Conservation (phyloP, 2,797 vertebrate species). For the Tiaroga cobitis region DNA sequence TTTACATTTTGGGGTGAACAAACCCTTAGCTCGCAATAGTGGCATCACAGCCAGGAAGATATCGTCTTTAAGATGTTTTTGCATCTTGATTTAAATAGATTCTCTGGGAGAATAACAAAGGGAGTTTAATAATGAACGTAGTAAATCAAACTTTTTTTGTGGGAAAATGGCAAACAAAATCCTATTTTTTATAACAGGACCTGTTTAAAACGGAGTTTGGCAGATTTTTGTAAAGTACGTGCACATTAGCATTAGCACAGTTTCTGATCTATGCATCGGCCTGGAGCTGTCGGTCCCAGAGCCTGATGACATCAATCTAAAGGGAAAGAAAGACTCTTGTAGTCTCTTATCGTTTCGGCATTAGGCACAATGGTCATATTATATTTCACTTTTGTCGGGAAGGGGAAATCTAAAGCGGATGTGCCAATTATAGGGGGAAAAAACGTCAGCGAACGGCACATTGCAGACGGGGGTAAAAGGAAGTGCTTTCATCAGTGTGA, state of each 20-base stretch:
- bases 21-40: neutral
- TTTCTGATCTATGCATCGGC: neutral
- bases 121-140: neutral
- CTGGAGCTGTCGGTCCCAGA: constrained; percentile 6
- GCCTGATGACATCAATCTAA: constrained; percentile 37
- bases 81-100: neutral
- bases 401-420: constrained; percentile 58
- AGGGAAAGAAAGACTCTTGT: constrained; percentile 62
- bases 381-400: constrained; percentile 59
- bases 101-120: neutral
- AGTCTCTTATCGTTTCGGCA: constrained; percentile 17
- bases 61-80: neutral
- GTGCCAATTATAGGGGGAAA: constrained; percentile 51
- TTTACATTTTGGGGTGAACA: too few relatives aligned
- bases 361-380: constrained; percentile 55
- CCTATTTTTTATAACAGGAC: neutral
- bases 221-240: neutral
- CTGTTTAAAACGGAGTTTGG: neutral
- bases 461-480: constrained; percentile 2
- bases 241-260: neutral
- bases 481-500: constrained; percentile 60
- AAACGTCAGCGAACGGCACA: constrained; percentile 34
- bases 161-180: neutral
- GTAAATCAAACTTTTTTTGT: neutral
- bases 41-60: neutral